Evolutionary conservation across 2,888 invertebrate genomes (phyloP), one percentile per base, ranked within the genome.

Genomic region (Platycheirus albimanus): DNA sequence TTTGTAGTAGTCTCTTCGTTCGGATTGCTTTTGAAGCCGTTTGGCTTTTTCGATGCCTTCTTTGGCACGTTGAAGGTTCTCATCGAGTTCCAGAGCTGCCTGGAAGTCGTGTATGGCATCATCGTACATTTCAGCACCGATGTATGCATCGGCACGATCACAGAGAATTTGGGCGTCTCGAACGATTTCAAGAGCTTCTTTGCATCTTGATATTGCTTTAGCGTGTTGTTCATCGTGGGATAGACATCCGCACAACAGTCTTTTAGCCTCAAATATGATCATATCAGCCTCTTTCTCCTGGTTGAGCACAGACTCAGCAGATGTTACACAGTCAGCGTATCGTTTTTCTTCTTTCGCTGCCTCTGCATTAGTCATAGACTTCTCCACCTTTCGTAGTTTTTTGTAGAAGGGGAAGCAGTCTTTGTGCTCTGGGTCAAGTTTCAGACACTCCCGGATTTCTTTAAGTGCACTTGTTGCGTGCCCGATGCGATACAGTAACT

Each of bases 351-450:
- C 94, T 30, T 93, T 91, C 2, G 92, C 90, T 56, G 91, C 89
- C 87, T 95, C 94, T 8, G 95, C 94, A 20, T 94, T 93, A 20
- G 91, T 89, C 70, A 97, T 89, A 74, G 94, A 92, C 89, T 97
- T 98, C 85, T 96, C 97, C 11, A 99, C 93, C 89, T 98, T 98
- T 90, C 98, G 98, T 33, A 99, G 92, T 89, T 96, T 97, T 90
- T 99, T 99, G 92, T 99, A 99, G 88, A 98, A 95, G 17, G 96
- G 95, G 91, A 98, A 98, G 91, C 99, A 99, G 87, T 95, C 93
- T 91, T 98, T 97, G 91, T 99, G 98, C 87, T 99, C 99, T 0
- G 99, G 99, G 91, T 99, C 99, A 45, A 99, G 92, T 89, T 97
- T 98, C 15, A 99, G 93, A 90, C 99, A 99, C 90, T 99, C 99